Percentiles rank a stretch among this genome's conserved stretches.
Evolutionary conservation across 2,797 vertebrate genomes (phyloP).

Genomic region (Eutrigla gurnardus): DNA sequence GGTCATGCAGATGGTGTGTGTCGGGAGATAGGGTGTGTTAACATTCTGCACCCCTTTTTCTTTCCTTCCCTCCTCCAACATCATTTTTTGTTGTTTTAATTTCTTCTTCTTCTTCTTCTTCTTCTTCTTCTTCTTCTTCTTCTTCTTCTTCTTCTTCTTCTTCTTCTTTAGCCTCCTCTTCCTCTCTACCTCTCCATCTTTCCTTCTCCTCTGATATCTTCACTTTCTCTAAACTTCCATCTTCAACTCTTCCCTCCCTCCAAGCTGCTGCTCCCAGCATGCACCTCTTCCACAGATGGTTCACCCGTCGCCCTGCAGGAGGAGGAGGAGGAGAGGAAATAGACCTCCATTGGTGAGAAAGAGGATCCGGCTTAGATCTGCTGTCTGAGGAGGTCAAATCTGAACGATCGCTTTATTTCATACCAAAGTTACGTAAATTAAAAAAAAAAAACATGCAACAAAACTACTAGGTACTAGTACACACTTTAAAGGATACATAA

Average conservation of each 20-base stretch:
- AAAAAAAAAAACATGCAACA: too few relatives aligned
- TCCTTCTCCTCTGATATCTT: neutral
- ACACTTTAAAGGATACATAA: too few relatives aligned
- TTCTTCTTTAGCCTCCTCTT: neutral
- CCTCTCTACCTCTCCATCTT: neutral
- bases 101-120: neutral
- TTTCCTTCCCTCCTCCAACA: neutral
- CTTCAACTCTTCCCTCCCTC: neutral
- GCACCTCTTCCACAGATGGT: slow-evolving; percentile 63
- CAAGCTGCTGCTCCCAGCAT: slow-evolving; percentile 61
- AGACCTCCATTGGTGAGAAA: slow-evolving; percentile 54
- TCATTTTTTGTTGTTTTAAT: neutral
- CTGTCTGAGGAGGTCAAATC: slow-evolving; percentile 28
- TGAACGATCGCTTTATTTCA: neutral
- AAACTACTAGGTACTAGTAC: too few relatives aligned
- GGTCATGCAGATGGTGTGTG: slow-evolving; percentile 62
- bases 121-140: neutral
- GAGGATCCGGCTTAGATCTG: slow-evolving; percentile 49
- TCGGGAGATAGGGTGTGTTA: slow-evolving; percentile 10
- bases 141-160: neutral
- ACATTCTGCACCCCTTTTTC: neutral
- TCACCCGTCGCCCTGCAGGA: slow-evolving; percentile 46
- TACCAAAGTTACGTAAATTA: neutral
- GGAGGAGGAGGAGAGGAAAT: slow-evolving; percentile 62
- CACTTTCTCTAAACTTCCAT: neutral